Base-by-base conservation (phyloP, 2,888 invertebrate genomes). In the Blastobasis adustella region DNA sequence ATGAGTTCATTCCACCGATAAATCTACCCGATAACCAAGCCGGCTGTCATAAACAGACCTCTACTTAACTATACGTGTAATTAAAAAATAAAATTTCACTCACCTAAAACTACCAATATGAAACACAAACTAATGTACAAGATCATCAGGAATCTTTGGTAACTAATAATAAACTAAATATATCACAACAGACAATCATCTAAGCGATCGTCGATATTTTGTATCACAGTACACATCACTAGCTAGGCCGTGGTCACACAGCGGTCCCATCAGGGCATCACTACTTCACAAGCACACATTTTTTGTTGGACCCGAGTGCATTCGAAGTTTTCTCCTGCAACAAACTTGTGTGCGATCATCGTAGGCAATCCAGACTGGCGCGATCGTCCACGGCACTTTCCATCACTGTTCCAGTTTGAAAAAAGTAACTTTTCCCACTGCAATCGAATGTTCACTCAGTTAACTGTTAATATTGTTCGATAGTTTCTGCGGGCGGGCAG, bases 121-220 rank as follows among this genome's bases (percentile, higher is more conserved):
- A 88, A 88, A 85, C 88, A 88, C 83, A 88, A 81, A 81, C 82
- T 86, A 83, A 88, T 88, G 79, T 87, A 88, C 77, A 88, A 88
- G 88, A 88, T 87, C 88, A 88, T 88, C 76, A 86, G 87, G 88
- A 88, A 79, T 88, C 87, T 87, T 88, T 88, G 87, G 88, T 82
- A 85, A 86, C 83, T 86, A 87, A 82, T 84, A 82, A 86, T 83
- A 84, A 86, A 87, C 62, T 58, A 72, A 62, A 58, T 72, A 71
- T 86, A 87, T 88, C 88, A 88, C 88, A 83, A 69, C 70, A 73
- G 82, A 73, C 86, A 83, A 86, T 87, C 87, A 88, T 88, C 82
- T 85, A 85, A 78, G 71, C 72, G 79, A 83, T 73, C 76, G 85
- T 77, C 82, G 79, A 78, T 76, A 72, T 82, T 79, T 82, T 77